These are phyloP conservation scores for Drosophila vallismaia DNA, from an alignment of 2,888 invertebrate species.

Conservation along the genomic window DNA sequence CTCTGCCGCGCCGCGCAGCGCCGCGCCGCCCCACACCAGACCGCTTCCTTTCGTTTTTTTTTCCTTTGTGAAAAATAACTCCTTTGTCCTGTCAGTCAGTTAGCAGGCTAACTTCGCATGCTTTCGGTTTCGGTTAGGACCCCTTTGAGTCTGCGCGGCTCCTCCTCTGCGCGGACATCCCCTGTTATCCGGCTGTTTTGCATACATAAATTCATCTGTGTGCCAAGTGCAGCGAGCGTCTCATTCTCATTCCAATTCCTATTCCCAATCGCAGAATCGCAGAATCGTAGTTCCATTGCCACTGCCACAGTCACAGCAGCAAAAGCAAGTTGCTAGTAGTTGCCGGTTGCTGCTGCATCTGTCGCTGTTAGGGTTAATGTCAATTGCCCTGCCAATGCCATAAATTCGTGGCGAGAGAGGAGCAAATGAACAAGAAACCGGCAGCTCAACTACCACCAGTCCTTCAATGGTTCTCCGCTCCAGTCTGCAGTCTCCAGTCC, in stretches of 20 bases:
- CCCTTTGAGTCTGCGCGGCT: constrained; percentile 34
- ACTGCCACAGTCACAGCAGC: constrained; percentile 37
- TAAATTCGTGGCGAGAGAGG: constrained; percentile 57
- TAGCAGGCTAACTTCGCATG: constrained; percentile 42
- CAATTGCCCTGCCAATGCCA: constrained; percentile 70
- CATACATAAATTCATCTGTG: constrained; percentile 83
- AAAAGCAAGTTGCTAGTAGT: constrained; percentile 17
- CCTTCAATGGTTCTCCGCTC: constrained; percentile 24
- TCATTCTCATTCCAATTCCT: constrained; percentile 11
- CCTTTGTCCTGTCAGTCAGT: constrained; percentile 82
- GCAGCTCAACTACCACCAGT: constrained; percentile 18
- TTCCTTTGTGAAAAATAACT: constrained; percentile 80
- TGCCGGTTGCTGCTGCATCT: constrained; percentile 51
- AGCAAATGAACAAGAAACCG: neutral
- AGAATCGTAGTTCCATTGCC: constrained; percentile 15
- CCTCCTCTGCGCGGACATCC: constrained; percentile 4
- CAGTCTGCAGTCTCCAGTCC: constrained; percentile 9
- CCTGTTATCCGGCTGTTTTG: constrained; percentile 73
- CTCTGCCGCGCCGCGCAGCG: constrained; percentile 16
- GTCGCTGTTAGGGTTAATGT: constrained; percentile 77
- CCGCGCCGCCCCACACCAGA: constrained; percentile 4
- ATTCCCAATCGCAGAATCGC: constrained; percentile 3
- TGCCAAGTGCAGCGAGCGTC: constrained; percentile 44
- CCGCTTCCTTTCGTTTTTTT: constrained; percentile 58
- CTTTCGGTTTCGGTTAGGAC: constrained; percentile 65